Evolutionary conservation across 1,140 invertebrate genomes (phyloP), one percentile per base, ranked within the genome.

Genomic region (Musca vetustissima): DNA sequence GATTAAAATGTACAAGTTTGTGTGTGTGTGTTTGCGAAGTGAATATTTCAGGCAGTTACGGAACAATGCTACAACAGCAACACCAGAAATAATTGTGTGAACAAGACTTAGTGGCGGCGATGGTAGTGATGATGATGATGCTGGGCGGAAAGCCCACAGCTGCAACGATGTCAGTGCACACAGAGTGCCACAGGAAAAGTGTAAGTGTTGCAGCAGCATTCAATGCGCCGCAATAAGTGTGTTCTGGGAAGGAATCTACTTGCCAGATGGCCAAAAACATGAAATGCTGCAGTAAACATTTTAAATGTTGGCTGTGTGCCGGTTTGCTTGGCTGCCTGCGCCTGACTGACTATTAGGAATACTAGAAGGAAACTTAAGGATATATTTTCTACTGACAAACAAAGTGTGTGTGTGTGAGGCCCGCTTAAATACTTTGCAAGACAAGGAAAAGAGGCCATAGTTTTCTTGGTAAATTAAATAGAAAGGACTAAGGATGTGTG

Each of bases 191-290:
- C 28, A 59, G 25, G 14, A 61, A 61, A 61, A 61, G 57, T 61
- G 57, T 61, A 61, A 61, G 57, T 61, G 57, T 61, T 61, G 57
- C 57, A 61, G 19, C 17, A 43, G 17, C 22, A 14, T 19, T 59
- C 21, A 17, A 8, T 21, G 17, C 17, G 28, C 15, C 17, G n/a
- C 15, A 21, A 36, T 36, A 19, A 19, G 17, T 61, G n/a, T 43
- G 14, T 2, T 32, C 14, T 61, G 32, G 57, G 32, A 61, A 61
- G 36, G 36, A 43, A 43, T 43, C n/a, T n/a, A n/a, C n/a, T 13
- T 43, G 57, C 57, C 57, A 61, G 57, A 61, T 61, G 57, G 57
- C 57, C 57, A 61, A 61, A 28, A 59, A 59, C 55, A 43, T 43
- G 28, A 24, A 61, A 61, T 61, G 57, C 57, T 21, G 57, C 28